Base-by-base conservation (phyloP, 2,113 vertebrate species). In the Mola mola region DNA sequence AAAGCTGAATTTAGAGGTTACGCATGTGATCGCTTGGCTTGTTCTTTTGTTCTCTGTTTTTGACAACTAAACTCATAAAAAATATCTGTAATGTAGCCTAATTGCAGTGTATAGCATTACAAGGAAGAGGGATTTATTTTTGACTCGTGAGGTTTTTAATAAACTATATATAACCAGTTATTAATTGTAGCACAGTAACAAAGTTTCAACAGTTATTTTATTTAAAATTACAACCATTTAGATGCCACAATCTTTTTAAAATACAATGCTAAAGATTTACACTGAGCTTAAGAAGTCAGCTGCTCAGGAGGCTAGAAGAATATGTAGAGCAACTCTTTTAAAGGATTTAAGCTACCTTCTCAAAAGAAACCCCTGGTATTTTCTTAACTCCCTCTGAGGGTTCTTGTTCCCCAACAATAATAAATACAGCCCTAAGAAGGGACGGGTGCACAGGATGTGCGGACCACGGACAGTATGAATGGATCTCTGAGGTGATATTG, bases 391-490 rank as follows among this genome's bases (percentile, higher is more conserved):
- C 38, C 50, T 3, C 1, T 3, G 17, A 70, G 33, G 21, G 50
- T 51, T 73, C 40, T 31, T 41, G 38, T 61, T 70, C 46, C 60
- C 38, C 43, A 29, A 43, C 51, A 73, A 70, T 68, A 84, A 86
- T 52, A 81, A 73, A 72, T 44, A 43, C 20, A 67, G 64, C 48
- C 21, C 26, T 60, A 38, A 24, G 60, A 43, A 51, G 51, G 4
- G 17, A 67, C 29, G 24, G 9, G 26, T 31, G 49, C 6, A 12
- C 44, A 29, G 47, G 25, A 38, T 25, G 20, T 66, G 47, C 64
- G 65, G 75, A 84, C 69, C 79, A 38, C 87, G 81, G 63, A 60
- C 44, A 65, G 68, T 49, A 46, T 2, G 2, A 63, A 25, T 22
- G 43, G 22, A 84, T 81, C 80, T 78, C 65, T 68, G 33, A 57